A percentile compares a stretch with the other conserved stretches of the same genome.
Conservation (phyloP, 2,888 invertebrate species). For the Lasius fuliginosus region DNA sequence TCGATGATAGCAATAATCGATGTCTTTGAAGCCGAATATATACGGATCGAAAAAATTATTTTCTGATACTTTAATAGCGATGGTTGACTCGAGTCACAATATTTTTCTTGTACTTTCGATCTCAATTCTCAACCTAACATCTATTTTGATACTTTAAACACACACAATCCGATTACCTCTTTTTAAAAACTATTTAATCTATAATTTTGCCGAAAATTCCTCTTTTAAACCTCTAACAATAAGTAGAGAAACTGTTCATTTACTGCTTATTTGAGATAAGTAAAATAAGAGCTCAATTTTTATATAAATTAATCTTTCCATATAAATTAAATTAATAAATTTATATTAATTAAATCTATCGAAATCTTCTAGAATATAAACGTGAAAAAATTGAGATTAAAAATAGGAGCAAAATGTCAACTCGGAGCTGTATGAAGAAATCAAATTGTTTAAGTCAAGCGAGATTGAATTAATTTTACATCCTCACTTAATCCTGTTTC, state of each 20-base stretch:
- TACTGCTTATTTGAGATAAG: background rate
- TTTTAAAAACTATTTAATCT: background rate
- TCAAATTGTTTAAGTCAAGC: background rate
- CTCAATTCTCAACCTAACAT: background rate
- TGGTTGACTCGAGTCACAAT: background rate
- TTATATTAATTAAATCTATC: background rate
- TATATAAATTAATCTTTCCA: background rate
- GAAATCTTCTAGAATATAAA: background rate
- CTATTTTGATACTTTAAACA: background rate
- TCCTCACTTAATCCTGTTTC: no score
- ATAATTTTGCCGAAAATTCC: background rate
- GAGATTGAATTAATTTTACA: background rate
- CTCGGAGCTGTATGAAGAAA: background rate
- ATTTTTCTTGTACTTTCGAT: background rate
- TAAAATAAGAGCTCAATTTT: background rate
- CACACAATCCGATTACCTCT: background rate
- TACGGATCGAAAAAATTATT: background rate
- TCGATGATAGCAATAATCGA: slow-evolving; percentile 8
- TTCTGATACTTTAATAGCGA: background rate
- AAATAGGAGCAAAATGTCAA: background rate
- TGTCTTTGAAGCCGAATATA: background rate
- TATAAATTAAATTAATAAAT: no score
- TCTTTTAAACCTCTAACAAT: background rate
- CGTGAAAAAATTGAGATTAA: background rate
- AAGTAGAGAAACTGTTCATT: no score